Evolutionary conservation across 2,888 invertebrate genomes (phyloP).

Genomic region (Dendrolimus pini): DNA sequence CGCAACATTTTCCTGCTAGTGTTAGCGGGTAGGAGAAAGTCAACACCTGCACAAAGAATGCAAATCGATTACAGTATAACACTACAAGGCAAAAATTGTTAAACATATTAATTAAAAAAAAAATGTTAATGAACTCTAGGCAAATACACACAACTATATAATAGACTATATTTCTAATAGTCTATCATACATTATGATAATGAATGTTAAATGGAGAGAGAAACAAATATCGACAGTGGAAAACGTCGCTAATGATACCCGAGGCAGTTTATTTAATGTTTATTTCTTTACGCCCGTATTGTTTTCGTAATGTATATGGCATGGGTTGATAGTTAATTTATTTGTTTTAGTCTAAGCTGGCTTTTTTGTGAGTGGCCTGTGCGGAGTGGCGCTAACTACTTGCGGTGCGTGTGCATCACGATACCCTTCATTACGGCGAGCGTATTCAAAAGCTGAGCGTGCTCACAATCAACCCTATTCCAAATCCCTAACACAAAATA

Average conservation of each 20-base stretch:
- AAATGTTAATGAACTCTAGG: conserved; percentile 55
- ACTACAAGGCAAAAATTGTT: conserved; percentile 71
- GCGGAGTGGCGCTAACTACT: conserved; percentile 50
- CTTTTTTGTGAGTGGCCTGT: conserved; percentile 54
- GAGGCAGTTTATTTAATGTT: conserved; percentile 20
- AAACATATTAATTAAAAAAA: conserved; percentile 55
- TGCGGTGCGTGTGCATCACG: conserved; percentile 23
- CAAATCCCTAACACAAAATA: too few relatives aligned
- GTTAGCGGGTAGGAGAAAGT: conserved; percentile 73
- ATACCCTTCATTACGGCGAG: neutral
- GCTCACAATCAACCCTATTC: neutral
- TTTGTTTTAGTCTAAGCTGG: conserved; percentile 67
- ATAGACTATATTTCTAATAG: conserved; percentile 40
- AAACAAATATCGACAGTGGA: conserved; percentile 41
- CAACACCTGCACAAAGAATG: conserved; percentile 75
- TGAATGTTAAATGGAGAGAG: conserved; percentile 29
- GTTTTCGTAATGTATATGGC: conserved; percentile 12
- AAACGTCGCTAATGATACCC: conserved; percentile 59
- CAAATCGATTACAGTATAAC: conserved; percentile 65
- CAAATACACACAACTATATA: conserved; percentile 44
- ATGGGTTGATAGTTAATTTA: conserved; percentile 58
- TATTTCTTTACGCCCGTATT: conserved; percentile 13
- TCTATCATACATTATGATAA: conserved; percentile 34
- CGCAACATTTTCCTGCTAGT: conserved; percentile 76
- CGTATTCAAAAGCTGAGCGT: neutral